Base-by-base conservation (phyloP, 2,797 vertebrate genomes). In the Artibeus lituratus region DNA sequence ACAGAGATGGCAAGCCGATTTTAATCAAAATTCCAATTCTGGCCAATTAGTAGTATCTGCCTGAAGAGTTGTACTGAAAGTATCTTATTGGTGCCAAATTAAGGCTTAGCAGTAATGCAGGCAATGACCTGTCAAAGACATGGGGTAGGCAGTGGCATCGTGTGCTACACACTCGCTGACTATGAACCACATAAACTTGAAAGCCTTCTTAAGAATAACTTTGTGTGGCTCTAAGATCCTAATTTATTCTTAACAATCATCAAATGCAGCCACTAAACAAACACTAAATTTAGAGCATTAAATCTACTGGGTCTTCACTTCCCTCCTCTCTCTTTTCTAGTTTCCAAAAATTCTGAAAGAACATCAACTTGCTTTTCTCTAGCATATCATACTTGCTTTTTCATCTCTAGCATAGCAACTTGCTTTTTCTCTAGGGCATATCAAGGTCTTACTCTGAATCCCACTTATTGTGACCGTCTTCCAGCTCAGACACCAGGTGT, bases 261-360 rank as follows among this genome's bases (percentile, higher is more conserved):
- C 39, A 32, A 37, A 2, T 14, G 19, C 21, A 32, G 37, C 11
- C 86, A 35, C 5, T 47, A 42, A 49, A 42, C 39, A 42, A n/a
- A 84, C 57, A n/a, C 39, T 49, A 86, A 57, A 53, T 26, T 53
- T 87, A 49, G 26, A 65, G 57, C 22, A 37, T 57, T 83, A 73
- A 37, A 19, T 55, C 0, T 21, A n/a, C 37, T 55, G 22, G 22
- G 37, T n/a, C 49, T 78, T 86, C 10, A 65, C 21, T 55, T 57
- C 44, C 35, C 5, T 57, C 35, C 5, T 59, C 26, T 70, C 15
- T 94, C 19, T 94, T 24, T 76, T 65, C 65, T 57, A 77, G n/a
- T 81, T 95, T 96, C 74, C n/a, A 91, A 82, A 69, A 90, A 57
- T 59, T 77, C 29, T 47, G 42, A 49, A 69, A 82, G 29, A 87